phyloP scores from a whole-genome alignment of 2,888 invertebrate species.

The Agonopterix heracliana region DNA sequence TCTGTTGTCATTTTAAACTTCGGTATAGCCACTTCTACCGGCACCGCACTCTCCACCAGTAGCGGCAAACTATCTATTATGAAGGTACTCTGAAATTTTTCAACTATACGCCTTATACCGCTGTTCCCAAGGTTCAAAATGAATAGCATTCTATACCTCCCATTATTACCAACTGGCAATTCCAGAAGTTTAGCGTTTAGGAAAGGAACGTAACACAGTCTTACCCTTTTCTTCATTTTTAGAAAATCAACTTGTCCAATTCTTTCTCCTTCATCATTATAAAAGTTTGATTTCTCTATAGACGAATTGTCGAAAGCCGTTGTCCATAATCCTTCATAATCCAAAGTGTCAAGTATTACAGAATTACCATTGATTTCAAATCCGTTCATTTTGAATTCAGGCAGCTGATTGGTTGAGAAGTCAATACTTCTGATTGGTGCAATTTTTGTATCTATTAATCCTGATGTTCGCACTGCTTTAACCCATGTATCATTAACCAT shows the following conservation, averaged over 20 bases:
- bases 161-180: conserved; percentile 26
- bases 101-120: conserved; percentile 14
- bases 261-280: conserved; percentile 20
- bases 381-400: conserved; percentile 5
- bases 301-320: conserved; percentile 23
- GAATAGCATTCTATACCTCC: conserved; percentile 27
- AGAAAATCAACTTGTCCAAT: conserved; percentile 29
- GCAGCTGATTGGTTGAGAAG: conserved; percentile 9
- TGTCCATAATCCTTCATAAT: conserved; percentile 28
- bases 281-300: conserved; percentile 25
- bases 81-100: conserved; percentile 17
- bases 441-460: conserved; percentile 12
- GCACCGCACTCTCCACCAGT: conserved; percentile 22
- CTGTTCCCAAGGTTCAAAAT: conserved; percentile 19
- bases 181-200: conserved; percentile 28
- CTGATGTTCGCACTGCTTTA: not conserved
- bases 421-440: conserved; percentile 17
- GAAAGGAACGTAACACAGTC: conserved; percentile 22
- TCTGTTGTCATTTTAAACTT: conserved; percentile 24
- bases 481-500: conserved; percentile 19
- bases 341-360: conserved; percentile 23
- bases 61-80: conserved; percentile 22
- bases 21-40: conserved; percentile 31
- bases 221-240: conserved; percentile 23
- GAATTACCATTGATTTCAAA: conserved; percentile 14